Evolutionary conservation across 53 echinoderm and acorn worm species (phyloP).

Genomic region (Paracentrotus lividus): DNA sequence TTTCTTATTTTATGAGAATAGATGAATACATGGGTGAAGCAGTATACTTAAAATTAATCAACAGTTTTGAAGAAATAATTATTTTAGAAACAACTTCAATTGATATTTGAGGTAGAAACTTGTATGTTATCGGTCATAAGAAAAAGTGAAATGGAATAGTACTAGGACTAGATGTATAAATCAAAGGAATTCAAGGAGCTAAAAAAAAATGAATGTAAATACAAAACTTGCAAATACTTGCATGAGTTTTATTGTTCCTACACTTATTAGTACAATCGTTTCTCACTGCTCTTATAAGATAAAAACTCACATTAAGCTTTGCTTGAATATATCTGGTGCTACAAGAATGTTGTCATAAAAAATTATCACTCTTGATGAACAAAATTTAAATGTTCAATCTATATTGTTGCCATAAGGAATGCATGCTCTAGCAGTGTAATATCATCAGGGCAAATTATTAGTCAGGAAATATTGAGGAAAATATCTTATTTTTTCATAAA

Average conservation of each 20-base stretch:
- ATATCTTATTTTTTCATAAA: constrained; percentile 1
- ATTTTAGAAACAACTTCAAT: background rate
- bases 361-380: background rate
- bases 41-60: background rate
- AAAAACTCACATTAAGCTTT: background rate
- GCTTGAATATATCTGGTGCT: constrained; percentile 11
- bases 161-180: background rate
- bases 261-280: background rate
- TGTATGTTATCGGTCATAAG: background rate
- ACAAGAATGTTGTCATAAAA: background rate
- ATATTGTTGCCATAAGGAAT: constrained; percentile 2
- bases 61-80: background rate
- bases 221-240: background rate
- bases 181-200: background rate
- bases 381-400: background rate
- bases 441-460: constrained; percentile 1
- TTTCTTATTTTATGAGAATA: background rate
- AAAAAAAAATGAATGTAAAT: background rate
- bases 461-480: background rate
- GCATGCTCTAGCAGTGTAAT: background rate
- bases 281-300: background rate
- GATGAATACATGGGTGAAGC: no score
- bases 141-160: background rate
- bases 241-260: background rate
- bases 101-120: background rate